Conservation (phyloP, 92 coral and sea anemone genomes). For the Palythoa grandis region DNA sequence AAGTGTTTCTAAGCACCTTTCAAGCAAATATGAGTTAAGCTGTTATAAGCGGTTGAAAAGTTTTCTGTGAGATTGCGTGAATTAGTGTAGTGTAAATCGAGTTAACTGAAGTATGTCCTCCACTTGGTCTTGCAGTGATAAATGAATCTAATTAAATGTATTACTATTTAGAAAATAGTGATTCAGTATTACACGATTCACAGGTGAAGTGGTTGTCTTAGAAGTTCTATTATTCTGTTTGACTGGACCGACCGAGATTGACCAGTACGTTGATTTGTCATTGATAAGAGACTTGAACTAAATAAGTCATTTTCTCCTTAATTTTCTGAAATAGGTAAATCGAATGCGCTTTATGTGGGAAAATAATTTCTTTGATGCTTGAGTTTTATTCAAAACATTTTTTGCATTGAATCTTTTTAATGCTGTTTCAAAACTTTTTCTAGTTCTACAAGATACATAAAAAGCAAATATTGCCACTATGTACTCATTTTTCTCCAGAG, state of each 20-base stretch:
- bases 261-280: not conserved
- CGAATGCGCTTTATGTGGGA: not conserved
- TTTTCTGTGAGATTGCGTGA: not conserved
- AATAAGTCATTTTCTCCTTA: not conserved
- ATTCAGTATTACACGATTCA: not conserved
- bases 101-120: no score
- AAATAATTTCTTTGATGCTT: not conserved
- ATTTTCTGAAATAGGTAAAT: not conserved
- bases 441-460: not conserved
- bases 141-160: no score
- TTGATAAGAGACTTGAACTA: not conserved
- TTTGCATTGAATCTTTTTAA: not conserved
- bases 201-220: not conserved
- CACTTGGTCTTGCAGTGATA: no score
- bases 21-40: not conserved
- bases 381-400: not conserved
- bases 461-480: not conserved
- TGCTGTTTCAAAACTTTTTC: not conserved
- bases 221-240: not conserved
- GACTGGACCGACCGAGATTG: not conserved
- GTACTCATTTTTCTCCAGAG: not conserved
- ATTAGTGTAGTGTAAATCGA: not conserved
- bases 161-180: no score
- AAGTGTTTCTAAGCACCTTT: not conserved
- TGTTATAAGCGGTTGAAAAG: not conserved